These are phyloP conservation scores for Hyperopisus bebe DNA, from an alignment of 2,113 vertebrate genomes.

Conservation along the genomic window DNA sequence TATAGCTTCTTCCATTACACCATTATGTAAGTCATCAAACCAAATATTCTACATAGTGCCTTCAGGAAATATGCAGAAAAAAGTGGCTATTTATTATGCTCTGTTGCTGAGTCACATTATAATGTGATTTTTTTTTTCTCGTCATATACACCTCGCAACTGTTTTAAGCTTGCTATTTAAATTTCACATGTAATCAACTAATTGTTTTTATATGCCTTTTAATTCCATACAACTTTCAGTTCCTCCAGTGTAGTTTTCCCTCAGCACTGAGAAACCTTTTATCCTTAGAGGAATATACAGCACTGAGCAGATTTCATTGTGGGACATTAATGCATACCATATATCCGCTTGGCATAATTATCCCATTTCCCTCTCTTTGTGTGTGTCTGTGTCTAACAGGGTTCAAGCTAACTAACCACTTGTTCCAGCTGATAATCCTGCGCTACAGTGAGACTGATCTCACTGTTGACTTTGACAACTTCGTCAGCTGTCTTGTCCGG, in stretches of 20 bases:
- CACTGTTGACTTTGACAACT: conserved; percentile 72
- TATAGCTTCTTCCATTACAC: background rate
- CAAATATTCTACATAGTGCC: background rate
- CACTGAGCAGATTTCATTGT: background rate
- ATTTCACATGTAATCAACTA: background rate
- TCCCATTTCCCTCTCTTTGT: background rate
- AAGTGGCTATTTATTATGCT: background rate
- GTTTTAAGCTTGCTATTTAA: background rate
- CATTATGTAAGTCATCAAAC: background rate
- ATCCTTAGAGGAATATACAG: background rate
- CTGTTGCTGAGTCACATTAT: background rate
- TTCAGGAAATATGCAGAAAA: background rate
- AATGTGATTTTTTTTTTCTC: background rate
- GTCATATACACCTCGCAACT: background rate
- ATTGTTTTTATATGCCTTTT: background rate
- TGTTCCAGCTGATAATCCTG: conserved; percentile 72
- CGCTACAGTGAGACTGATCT: conserved; percentile 71
- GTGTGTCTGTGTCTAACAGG: conserved; percentile 39
- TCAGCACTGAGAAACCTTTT: background rate
- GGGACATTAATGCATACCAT: background rate
- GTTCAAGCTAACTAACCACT: conserved; percentile 66
- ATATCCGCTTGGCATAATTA: background rate
- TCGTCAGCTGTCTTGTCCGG: conserved; percentile 72
- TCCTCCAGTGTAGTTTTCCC: background rate
- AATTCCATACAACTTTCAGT: background rate